Conservation (phyloP, 92 coral and sea anemone genomes). For the Porites divaricata region DNA sequence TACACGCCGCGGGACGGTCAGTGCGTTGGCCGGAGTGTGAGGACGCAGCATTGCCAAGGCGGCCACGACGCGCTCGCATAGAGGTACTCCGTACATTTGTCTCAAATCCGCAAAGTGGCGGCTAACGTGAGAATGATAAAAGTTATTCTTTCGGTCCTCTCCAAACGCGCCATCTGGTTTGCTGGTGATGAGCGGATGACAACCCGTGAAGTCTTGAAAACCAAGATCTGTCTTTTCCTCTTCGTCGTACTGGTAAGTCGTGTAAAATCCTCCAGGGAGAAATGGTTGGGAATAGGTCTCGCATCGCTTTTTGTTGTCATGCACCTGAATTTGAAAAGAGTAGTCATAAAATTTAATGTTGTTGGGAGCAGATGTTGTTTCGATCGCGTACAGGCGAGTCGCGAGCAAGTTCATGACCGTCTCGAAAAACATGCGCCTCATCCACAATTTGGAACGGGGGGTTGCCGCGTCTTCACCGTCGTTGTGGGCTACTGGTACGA, state of each 20-base stretch:
- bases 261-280: neutral
- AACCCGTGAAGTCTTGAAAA: neutral
- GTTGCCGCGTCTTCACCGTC: neutral
- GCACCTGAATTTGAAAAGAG: neutral
- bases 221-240: neutral
- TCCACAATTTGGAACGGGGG: neutral
- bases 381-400: neutral
- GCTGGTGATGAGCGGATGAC: neutral
- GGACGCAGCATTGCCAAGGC: slow-evolving; percentile 8
- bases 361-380: neutral
- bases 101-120: slow-evolving; percentile 5
- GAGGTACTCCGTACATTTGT: neutral
- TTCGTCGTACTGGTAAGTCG: neutral
- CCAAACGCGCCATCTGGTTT: neutral
- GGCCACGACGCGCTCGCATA: slow-evolving; percentile 11
- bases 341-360: neutral
- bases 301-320: slow-evolving; percentile 6
- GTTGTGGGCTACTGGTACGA: neutral
- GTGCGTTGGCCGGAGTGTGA: slow-evolving; percentile 14
- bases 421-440: slow-evolving; percentile 11
- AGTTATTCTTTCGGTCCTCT: neutral
- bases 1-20: neutral
- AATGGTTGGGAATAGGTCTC: neutral
- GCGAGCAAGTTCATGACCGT: slow-evolving; percentile 17
- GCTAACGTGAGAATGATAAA: slow-evolving; percentile 28